phyloP scores from a whole-genome alignment of 2,113 vertebrate genomes.

The Coregonus clupeaformis region DNA sequence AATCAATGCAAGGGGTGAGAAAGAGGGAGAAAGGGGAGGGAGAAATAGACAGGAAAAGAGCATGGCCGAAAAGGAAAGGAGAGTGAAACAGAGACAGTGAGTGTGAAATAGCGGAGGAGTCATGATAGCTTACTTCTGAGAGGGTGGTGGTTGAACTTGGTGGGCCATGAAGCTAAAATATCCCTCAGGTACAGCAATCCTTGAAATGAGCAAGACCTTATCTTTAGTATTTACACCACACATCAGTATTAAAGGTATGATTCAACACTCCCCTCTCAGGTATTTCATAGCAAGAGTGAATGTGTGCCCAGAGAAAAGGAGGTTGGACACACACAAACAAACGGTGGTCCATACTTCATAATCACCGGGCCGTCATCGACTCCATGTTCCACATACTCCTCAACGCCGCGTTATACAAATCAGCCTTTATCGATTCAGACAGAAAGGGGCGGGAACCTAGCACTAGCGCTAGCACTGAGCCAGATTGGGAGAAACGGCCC shows the following conservation, averaged over 20 bases:
- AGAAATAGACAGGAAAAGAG: background rate
- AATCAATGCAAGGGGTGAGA: constrained; percentile 56
- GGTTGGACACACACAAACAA: constrained; percentile 3
- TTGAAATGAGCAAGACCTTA: no score
- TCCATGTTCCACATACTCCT: constrained; percentile 45
- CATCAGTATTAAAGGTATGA: no score
- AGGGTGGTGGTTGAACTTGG: background rate
- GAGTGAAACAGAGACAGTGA: background rate
- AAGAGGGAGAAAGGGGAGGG: background rate
- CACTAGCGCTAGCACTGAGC: constrained; percentile 35
- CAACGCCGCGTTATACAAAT: constrained; percentile 53
- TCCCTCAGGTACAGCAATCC: no score
- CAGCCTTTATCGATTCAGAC: constrained; percentile 69
- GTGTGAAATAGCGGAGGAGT: no score
- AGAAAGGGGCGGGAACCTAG: constrained; percentile 37
- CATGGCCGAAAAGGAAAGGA: no score
- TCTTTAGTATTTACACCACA: no score
- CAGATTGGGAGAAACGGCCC: constrained; percentile 51
- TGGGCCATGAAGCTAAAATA: background rate
- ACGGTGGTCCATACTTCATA: constrained; percentile 18
- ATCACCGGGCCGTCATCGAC: constrained; percentile 38
- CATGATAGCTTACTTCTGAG: background rate
- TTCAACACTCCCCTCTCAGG: no score
- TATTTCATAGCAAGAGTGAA: no score
- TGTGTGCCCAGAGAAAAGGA: no score